Evolutionary conservation across 1,140 invertebrate species (phyloP).

Genomic region (Danaus plexippus): DNA sequence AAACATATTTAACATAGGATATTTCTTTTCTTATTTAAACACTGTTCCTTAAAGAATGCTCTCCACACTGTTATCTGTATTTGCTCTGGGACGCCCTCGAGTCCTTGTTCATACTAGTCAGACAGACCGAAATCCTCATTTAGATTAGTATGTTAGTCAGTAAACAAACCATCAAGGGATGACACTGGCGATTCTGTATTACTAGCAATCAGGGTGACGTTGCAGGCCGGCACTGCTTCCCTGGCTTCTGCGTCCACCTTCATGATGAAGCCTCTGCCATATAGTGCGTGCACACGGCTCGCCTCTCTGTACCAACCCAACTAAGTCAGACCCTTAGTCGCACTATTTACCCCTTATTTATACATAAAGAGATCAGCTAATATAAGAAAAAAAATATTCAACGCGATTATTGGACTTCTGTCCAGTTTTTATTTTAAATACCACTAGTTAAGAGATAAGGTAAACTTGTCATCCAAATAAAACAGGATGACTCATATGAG

Average conservation of each 20-base stretch:
- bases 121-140: slow-evolving; percentile 18
- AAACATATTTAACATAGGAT: no score
- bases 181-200: slow-evolving; percentile 56
- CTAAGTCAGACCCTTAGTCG: slow-evolving; percentile 30
- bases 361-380: background rate
- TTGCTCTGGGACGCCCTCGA: background rate
- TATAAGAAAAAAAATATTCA: background rate
- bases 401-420: no score
- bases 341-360: slow-evolving; percentile 5
- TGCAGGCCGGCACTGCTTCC: slow-evolving; percentile 36
- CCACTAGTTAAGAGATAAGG: background rate
- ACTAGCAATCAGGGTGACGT: slow-evolving; percentile 43
- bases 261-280: slow-evolving; percentile 48
- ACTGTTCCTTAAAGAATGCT: slow-evolving; percentile 3
- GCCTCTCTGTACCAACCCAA: slow-evolving; percentile 46
- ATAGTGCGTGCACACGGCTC: slow-evolving; percentile 30
- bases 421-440: no score
- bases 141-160: slow-evolving; percentile 25
- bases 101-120: background rate
- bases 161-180: slow-evolving; percentile 59
- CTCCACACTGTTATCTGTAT: background rate
- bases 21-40: background rate
- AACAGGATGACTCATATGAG: no score
- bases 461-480: background rate
- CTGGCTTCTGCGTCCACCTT: slow-evolving; percentile 53